Percentiles rank a stretch among this genome's conserved stretches.
phyloP scores from a whole-genome alignment of 2,888 invertebrate species.

The Pollenia griseotomentosa region DNA sequence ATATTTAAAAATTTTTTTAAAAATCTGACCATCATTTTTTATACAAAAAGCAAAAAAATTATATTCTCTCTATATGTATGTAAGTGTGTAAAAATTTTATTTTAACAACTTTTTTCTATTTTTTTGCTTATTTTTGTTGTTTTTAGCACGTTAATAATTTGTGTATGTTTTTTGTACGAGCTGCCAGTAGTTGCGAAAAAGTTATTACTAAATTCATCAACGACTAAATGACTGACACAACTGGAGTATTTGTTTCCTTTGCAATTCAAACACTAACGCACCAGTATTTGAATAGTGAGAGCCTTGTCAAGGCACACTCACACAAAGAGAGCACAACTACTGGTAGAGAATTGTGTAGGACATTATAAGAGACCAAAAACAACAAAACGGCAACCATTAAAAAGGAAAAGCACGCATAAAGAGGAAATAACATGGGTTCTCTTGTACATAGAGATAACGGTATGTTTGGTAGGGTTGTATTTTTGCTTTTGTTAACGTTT shows the following conservation, averaged over 20 bases:
- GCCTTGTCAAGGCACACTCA: neutral
- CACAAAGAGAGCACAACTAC: neutral
- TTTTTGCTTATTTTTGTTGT: conserved; percentile 50
- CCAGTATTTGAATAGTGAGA: conserved; percentile 29
- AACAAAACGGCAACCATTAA: neutral
- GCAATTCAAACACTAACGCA: conserved; percentile 62
- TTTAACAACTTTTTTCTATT: conserved; percentile 34
- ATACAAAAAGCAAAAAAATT: conserved; percentile 13
- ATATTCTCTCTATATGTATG: neutral
- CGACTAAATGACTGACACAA: conserved; percentile 68
- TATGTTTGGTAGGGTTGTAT: conserved; percentile 33
- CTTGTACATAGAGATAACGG: conserved; percentile 24
- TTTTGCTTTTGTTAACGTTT: neutral
- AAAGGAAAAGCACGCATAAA: conserved; percentile 58
- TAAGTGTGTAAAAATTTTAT: conserved; percentile 41
- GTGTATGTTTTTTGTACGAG: conserved; percentile 41
- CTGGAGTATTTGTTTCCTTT: conserved; percentile 63
- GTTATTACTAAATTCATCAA: conserved; percentile 71
- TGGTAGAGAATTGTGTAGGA: neutral
- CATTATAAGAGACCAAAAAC: conserved; percentile 40
- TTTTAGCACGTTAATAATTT: conserved; percentile 54
- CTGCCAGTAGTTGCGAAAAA: conserved; percentile 68
- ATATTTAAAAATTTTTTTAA: neutral
- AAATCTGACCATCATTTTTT: neutral
- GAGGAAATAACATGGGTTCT: conserved; percentile 44